phyloP scores from a whole-genome alignment of 2,797 vertebrate genomes.

The Hybognathus amarus region DNA sequence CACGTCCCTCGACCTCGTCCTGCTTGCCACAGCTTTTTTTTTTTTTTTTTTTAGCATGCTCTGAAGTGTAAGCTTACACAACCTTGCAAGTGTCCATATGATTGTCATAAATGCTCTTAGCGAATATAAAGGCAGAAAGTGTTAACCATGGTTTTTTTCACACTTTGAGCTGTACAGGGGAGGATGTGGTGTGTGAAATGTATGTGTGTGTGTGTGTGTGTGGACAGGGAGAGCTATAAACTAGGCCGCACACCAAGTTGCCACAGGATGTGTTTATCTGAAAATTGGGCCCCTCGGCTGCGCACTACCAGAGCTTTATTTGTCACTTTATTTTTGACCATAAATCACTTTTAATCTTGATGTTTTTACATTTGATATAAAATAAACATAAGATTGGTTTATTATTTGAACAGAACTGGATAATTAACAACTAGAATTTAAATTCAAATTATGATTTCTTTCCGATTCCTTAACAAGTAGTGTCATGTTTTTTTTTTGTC shows the following conservation, averaged over 20 bases:
- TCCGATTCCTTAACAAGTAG: background rate
- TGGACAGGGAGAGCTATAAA: conserved; percentile 50
- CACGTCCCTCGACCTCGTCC: no score
- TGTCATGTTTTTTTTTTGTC: no score
- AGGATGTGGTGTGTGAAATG: conserved; percentile 56
- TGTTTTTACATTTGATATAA: background rate
- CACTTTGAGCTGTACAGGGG: conserved; percentile 43
- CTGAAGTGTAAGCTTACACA: conserved; percentile 30
- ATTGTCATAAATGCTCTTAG: conserved; percentile 46
- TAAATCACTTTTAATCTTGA: conserved; percentile 20
- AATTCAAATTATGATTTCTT: background rate
- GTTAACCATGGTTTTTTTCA: conserved; percentile 52
- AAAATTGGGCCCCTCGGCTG: conserved; percentile 57
- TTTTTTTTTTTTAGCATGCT: background rate
- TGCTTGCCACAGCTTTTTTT: background rate
- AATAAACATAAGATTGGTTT: background rate
- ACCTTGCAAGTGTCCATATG: conserved; percentile 27
- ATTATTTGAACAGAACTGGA: background rate
- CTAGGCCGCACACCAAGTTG: conserved; percentile 57
- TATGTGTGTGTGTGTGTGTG: conserved; percentile 38
- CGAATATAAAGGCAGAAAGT: conserved; percentile 46
- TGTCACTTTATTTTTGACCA: conserved; percentile 43
- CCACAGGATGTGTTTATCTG: conserved; percentile 63
- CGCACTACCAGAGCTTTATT: conserved; percentile 31
- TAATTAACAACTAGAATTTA: background rate